A percentile compares a stretch with the other conserved stretches of the same genome.
Conservation (phyloP, 35 echinoderm and acorn worm species). For the Ophiothrix spiculata region DNA sequence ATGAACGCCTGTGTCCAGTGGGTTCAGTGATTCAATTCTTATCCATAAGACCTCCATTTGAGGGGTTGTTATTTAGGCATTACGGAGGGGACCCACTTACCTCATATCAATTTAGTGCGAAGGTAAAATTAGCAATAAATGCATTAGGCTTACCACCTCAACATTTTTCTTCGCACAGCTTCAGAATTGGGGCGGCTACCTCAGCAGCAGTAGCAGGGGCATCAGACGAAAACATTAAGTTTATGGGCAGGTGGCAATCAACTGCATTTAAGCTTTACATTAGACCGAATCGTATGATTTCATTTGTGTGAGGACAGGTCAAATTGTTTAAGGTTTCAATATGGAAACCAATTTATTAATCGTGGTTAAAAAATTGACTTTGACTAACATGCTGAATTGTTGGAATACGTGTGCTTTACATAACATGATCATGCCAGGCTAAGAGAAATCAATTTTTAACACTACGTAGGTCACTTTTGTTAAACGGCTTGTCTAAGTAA, state of each 20-base stretch:
- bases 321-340: too few species aligned
- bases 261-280: not conserved
- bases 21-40: not conserved
- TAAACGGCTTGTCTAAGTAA: too few species aligned
- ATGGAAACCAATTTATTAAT: too few species aligned
- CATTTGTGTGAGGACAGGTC: too few species aligned
- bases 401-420: too few species aligned
- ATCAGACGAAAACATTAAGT: not conserved
- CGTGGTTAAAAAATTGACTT: too few species aligned
- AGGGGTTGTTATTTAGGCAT: not conserved
- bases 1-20: not conserved
- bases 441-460: too few species aligned
- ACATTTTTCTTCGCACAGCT: not conserved
- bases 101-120: not conserved
- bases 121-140: not conserved
- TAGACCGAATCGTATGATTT: not conserved
- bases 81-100: not conserved
- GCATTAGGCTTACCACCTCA: not conserved
- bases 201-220: not conserved
- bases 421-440: too few species aligned
- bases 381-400: too few species aligned
- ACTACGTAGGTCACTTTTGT: too few species aligned
- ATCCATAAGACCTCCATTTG: not conserved
- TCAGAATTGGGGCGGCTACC: conserved; percentile 3
- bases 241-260: not conserved